Evolutionary conservation across 35 echinoderm and acorn worm species (phyloP).

Genomic region (Chiridota heheva): DNA sequence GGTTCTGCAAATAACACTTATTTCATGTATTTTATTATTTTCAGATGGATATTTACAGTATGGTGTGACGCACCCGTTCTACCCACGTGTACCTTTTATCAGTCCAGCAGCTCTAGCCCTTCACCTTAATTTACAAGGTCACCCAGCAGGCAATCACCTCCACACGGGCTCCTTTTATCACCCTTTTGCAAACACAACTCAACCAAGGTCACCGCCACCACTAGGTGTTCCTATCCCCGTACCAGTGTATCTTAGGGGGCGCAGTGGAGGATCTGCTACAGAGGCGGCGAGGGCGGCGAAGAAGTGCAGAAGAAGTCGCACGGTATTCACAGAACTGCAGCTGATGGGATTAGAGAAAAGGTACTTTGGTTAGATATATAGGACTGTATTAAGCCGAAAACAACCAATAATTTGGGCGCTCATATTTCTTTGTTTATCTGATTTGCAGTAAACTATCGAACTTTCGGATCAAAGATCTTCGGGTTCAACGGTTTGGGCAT

Average conservation of each 20-base stretch:
- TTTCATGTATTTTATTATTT: too few species aligned
- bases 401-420: too few species aligned
- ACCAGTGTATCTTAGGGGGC: constrained; percentile 89
- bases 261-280: constrained; percentile 42
- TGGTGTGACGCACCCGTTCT: too few species aligned
- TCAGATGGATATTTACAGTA: too few species aligned
- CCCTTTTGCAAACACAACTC: constrained; percentile 17
- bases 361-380: too few species aligned
- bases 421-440: too few species aligned
- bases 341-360: constrained; percentile 92
- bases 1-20: too few species aligned
- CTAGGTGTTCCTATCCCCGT: constrained; percentile 87
- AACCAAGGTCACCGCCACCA: constrained; percentile 20
- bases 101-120: constrained; percentile 1
- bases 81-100: too few species aligned
- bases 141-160: background rate
- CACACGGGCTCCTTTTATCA: constrained; percentile 1
- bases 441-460: too few species aligned
- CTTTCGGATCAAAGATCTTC: too few species aligned
- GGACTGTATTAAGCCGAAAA: too few species aligned
- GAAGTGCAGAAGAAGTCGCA: constrained; percentile 89
- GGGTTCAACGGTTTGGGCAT: too few species aligned
- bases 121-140: constrained; percentile 26
- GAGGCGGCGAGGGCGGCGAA: constrained; percentile 72
- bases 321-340: constrained; percentile 95